Conservation (phyloP, 2,888 invertebrate species). For the Ophion ventricosus region DNA sequence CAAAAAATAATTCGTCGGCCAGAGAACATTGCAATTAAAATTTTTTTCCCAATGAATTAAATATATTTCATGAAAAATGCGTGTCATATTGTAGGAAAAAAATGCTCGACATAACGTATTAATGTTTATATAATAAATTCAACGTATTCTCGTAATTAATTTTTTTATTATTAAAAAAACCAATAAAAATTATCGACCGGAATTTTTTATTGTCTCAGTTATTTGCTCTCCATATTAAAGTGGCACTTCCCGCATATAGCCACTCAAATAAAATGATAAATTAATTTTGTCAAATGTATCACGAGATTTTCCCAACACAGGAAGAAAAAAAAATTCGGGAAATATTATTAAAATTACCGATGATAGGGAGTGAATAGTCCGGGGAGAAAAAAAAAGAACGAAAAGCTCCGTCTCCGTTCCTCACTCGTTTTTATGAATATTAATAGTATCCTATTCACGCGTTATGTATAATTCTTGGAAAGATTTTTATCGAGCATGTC, state of each 20-base stretch:
- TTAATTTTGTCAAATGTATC: background rate
- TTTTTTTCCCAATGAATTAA: too few species aligned
- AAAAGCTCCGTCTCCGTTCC: background rate
- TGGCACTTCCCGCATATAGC: background rate
- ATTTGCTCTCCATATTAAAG: too few species aligned
- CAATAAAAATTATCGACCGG: too few species aligned
- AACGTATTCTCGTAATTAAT: too few species aligned
- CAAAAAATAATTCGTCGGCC: too few species aligned
- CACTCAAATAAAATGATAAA: background rate
- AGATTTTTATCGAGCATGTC: background rate
- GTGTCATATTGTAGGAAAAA: too few species aligned
- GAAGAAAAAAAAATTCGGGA: background rate
- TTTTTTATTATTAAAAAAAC: too few species aligned
- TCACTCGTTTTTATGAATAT: slow-evolving; percentile 12
- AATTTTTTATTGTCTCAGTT: too few species aligned
- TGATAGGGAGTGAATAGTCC: background rate
- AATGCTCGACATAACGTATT: too few species aligned
- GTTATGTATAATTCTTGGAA: background rate
- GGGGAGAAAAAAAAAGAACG: background rate
- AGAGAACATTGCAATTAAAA: too few species aligned
- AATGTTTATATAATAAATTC: too few species aligned
- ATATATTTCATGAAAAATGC: too few species aligned
- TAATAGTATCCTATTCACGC: background rate
- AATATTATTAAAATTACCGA: background rate
- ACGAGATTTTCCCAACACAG: background rate